Conservation (phyloP, 2,797 vertebrate genomes). For the Rhabdomys pumilio region DNA sequence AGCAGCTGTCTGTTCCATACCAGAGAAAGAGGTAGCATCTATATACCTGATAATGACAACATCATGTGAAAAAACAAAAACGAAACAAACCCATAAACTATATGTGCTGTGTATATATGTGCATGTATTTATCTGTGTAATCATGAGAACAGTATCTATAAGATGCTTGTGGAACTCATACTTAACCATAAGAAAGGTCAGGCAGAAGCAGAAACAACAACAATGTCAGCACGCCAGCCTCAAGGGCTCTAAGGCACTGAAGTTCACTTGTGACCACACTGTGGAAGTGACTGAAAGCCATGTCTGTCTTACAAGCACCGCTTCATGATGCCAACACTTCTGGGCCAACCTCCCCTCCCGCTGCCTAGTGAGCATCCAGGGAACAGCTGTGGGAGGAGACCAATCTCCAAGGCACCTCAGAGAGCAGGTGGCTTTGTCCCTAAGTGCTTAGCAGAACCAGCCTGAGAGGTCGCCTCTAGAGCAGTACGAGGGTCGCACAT, state of each 20-base stretch:
- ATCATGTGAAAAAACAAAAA: not conserved
- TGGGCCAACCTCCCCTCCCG: not conserved
- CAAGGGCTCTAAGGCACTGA: not conserved
- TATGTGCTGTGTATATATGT: too few species aligned
- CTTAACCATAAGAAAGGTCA: not conserved
- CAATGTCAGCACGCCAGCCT: not conserved
- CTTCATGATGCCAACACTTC: too few species aligned
- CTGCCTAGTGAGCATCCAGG: not conserved
- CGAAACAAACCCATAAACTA: not conserved
- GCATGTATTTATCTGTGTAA: not conserved
- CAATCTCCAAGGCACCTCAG: not conserved
- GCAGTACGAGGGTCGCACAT: not conserved
- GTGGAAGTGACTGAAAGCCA: fast-evolving
- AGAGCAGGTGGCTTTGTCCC: not conserved
- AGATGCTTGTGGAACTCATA: not conserved
- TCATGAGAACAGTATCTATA: not conserved
- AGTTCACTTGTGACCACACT: not conserved
- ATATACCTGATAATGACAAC: too few species aligned
- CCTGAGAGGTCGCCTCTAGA: too few species aligned
- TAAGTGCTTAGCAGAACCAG: not conserved
- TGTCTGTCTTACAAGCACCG: fast-evolving
- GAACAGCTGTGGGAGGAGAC: not conserved
- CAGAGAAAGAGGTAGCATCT: not conserved
- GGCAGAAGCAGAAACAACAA: not conserved
- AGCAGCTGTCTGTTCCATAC: not conserved